Evolutionary conservation across 2,797 vertebrate genomes (phyloP), one percentile per base, ranked within the genome.

Genomic region (Helostoma temminkii): DNA sequence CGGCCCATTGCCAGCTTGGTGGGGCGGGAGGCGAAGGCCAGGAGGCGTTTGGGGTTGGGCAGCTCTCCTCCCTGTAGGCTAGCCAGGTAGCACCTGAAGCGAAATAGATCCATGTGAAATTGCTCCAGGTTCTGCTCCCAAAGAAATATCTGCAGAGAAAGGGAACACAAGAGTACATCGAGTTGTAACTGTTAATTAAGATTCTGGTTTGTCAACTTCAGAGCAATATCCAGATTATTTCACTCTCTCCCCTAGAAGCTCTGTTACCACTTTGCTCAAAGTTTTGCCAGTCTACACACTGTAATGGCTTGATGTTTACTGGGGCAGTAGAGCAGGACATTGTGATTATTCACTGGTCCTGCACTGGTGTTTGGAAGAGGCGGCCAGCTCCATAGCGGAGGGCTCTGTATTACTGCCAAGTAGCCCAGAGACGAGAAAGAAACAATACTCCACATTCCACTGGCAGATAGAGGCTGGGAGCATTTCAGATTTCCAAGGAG

Each of bases 81-180:
- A 52, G 98, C 95, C 88, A 98, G 92, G 85, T 99, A 99, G 69
- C 98, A 99, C 75, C 97, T 95, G 86, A 96, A 98, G 18, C 97
- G 95, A 88, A 99, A 99, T 32, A 98, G 91, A 82, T 98, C 97
- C 97, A 99, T 96, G 85, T 99, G 98, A 92, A 99, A 98, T 92
- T 97, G 97, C 85, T 99, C 98, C 16, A 99, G 94, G 81, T 98
- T 99, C 92, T 98, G 97, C 89, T 99, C 98, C 98, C 98, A 99
- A 59, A 99, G 93, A 49, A 96, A 95, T 75, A 95, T 95, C 94
- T 95, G 77, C 55, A 70, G 56, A 59, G 66, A 12, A 25, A 82
- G 65, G 26, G 25, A 52, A 77, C 47, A 78, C 24, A 67, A 61
- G 4, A 65, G 48, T n/a, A 66, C 54, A 45, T 59, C 30, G 41